Percentiles rank a stretch among this genome's conserved stretches.
Evolutionary conservation across 2,797 vertebrate species (phyloP).

Genomic region (Dryobates pubescens): DNA sequence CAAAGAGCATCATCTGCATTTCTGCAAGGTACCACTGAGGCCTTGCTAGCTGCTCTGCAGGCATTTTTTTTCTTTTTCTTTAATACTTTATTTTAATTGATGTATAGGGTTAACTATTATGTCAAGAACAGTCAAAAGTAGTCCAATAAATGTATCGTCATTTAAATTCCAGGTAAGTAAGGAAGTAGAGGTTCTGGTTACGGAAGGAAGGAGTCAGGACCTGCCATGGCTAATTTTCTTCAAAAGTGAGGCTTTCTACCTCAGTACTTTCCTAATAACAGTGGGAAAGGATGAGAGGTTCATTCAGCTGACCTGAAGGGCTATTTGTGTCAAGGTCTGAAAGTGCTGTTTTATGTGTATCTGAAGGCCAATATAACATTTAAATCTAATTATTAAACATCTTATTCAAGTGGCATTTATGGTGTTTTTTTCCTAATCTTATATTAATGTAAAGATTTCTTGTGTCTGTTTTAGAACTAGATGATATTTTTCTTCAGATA

Average conservation of each 20-base stretch:
- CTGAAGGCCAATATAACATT: not conserved
- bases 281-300: not conserved
- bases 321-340: not conserved
- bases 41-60: not conserved
- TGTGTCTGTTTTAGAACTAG: not conserved
- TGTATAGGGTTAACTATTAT: not conserved
- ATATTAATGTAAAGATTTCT: not conserved
- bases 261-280: not conserved
- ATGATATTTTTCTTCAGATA: not conserved
- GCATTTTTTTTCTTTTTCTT: fast-evolving
- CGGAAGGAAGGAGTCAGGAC: not conserved
- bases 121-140: not conserved
- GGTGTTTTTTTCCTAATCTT: not conserved
- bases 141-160: not conserved
- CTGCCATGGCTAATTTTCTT: not conserved
- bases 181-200: not conserved
- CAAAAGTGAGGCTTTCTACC: not conserved
- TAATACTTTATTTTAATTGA: not conserved
- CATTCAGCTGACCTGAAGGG: fast-evolving
- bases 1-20: not conserved
- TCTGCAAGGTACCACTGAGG: not conserved
- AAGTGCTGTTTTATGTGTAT: not conserved
- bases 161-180: not conserved
- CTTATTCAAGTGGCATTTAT: not conserved
- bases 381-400: not conserved